These are phyloP conservation scores for Pempheris klunzingeri DNA, from an alignment of 2,797 vertebrate genomes.

Conservation along the genomic window DNA sequence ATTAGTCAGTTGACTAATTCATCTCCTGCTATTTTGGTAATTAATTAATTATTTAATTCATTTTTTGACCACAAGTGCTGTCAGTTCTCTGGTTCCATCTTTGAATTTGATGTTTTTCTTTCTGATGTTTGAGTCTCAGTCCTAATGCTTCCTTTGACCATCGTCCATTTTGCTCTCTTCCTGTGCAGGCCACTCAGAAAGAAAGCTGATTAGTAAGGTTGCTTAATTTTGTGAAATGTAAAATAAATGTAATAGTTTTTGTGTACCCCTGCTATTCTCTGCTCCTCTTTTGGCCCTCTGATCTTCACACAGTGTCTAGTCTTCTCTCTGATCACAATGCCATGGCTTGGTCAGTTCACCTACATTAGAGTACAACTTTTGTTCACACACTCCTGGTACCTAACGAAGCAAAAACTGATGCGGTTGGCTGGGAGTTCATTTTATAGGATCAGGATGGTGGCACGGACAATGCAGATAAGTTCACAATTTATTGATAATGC, in stretches of 20 bases:
- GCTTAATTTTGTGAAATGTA: background rate
- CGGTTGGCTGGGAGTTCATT: slow-evolving; percentile 2
- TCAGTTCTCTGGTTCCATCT: background rate
- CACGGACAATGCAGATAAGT: slow-evolving; percentile 3
- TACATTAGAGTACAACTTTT: background rate
- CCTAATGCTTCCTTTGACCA: background rate
- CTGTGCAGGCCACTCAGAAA: background rate
- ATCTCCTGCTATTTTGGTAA: slow-evolving; percentile 4
- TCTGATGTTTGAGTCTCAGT: background rate
- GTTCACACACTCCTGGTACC: slow-evolving; percentile 1
- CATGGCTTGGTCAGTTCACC: background rate
- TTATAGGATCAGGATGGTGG: background rate
- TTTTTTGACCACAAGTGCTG: background rate
- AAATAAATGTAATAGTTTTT: background rate
- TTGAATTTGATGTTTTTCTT: background rate
- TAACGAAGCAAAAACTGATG: slow-evolving; percentile 23
- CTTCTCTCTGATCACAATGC: background rate
- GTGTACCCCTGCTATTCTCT: background rate
- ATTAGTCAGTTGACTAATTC: background rate
- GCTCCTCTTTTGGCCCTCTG: background rate
- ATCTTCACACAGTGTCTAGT: background rate
- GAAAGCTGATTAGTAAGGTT: background rate
- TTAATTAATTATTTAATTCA: no score
- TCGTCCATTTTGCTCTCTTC: background rate
- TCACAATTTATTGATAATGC: background rate